phyloP scores from a whole-genome alignment of 2,797 vertebrate genomes.

The Chlorospingus flavigularis region DNA sequence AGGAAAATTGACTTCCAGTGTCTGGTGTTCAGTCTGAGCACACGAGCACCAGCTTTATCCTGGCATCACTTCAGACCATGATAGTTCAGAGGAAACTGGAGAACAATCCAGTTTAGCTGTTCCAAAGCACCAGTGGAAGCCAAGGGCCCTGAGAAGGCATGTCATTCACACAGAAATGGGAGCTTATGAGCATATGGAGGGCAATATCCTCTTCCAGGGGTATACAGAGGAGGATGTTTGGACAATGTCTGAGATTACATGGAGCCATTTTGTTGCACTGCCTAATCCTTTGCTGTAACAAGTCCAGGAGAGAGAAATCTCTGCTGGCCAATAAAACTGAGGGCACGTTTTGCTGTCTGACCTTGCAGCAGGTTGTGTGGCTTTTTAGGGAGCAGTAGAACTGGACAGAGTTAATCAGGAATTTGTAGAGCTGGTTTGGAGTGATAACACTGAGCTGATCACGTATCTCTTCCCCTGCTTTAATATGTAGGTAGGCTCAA shows the following conservation, averaged over 20 bases:
- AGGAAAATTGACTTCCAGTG: background rate
- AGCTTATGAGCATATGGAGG: background rate
- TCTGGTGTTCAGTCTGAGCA: background rate
- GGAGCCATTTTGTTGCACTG: background rate
- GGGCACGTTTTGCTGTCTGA: background rate
- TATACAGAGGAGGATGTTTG: background rate
- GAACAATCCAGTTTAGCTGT: background rate
- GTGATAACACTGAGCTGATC: background rate
- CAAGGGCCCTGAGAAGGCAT: background rate
- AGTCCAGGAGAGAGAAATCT: background rate
- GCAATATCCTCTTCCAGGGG: background rate
- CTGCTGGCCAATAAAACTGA: background rate
- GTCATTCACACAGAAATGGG: background rate
- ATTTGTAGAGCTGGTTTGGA: background rate
- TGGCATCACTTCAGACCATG: background rate
- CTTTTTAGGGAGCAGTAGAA: background rate
- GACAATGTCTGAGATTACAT: background rate
- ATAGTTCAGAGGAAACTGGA: background rate
- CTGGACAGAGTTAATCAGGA: background rate
- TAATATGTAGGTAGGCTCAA: background rate
- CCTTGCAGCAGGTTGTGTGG: background rate
- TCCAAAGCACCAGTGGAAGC: background rate
- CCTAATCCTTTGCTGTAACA: background rate
- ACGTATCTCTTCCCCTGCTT: fast-evolving
- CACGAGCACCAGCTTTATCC: background rate